Evolutionary conservation across 2,888 invertebrate genomes (phyloP).

Genomic region (Pseudococcus viburni): DNA sequence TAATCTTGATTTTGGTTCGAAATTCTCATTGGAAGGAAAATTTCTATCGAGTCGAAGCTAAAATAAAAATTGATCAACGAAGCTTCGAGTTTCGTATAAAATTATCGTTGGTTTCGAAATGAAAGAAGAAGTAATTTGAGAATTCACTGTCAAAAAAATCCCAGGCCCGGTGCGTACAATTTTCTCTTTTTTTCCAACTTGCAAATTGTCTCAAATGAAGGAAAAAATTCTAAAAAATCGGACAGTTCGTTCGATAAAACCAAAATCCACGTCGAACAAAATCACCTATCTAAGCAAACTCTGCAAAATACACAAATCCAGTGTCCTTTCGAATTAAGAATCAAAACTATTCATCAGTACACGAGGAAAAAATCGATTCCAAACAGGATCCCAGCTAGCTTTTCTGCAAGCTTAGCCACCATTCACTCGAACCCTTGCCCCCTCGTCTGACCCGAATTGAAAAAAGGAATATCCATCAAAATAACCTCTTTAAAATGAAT

Average conservation of each 20-base stretch:
- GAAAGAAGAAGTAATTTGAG: not conserved
- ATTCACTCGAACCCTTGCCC: not conserved
- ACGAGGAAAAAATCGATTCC: slow-evolving; percentile 3
- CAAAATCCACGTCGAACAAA: no score
- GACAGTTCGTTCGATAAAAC: no score
- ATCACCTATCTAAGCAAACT: not conserved
- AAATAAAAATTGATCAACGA: no score
- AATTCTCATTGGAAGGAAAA: not conserved
- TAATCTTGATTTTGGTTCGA: not conserved
- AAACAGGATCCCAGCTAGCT: not conserved
- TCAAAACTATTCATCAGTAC: not conserved
- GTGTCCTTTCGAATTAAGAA: not conserved
- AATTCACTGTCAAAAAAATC: not conserved
- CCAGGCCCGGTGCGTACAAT: not conserved
- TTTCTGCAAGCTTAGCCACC: not conserved
- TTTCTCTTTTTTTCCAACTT: not conserved
- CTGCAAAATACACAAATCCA: not conserved
- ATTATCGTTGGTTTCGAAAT: no score
- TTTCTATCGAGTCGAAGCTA: no score
- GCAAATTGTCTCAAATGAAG: not conserved
- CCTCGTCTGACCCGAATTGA: not conserved
- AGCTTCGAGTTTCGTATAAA: no score
- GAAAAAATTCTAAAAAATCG: not conserved
- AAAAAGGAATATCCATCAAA: slow-evolving; percentile 30
- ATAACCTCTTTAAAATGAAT: slow-evolving; percentile 31